Evolutionary conservation across 2,888 invertebrate genomes (phyloP).

Genomic region (Seladonia tumulorum): DNA sequence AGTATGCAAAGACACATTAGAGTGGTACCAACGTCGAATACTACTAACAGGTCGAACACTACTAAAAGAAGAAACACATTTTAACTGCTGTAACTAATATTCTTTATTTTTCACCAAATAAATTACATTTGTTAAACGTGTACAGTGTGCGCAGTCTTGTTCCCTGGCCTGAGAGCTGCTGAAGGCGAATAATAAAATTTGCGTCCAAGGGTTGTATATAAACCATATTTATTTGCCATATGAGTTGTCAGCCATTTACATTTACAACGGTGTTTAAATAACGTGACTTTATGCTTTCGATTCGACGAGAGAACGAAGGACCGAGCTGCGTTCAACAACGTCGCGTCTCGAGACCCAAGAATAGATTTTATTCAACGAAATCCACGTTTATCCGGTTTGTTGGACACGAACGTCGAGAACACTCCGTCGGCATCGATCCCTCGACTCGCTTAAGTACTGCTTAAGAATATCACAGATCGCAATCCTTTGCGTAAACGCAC

Average conservation of each 20-base stretch:
- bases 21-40: no score
- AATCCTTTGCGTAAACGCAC: conserved; percentile 74
- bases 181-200: not conserved
- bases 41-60: no score
- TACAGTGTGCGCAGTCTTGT: no score
- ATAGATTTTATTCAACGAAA: not conserved
- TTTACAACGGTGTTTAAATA: conserved; percentile 75
- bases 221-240: conserved; percentile 78
- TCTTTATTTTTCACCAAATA: no score
- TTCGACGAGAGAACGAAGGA: conserved; percentile 59
- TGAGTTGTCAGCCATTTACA: conserved; percentile 76
- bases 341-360: not conserved
- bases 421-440: conserved; percentile 34
- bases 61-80: no score
- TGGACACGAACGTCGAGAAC: not conserved
- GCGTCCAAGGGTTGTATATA: conserved; percentile 65
- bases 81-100: no score
- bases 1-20: no score
- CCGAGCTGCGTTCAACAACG: conserved; percentile 35
- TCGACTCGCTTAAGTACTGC: conserved; percentile 74
- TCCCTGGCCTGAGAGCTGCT: no score
- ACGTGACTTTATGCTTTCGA: conserved; percentile 75
- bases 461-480: conserved; percentile 82
- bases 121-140: no score
- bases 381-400: not conserved